Evolutionary conservation across 2,113 vertebrate species (phyloP).

Genomic region (Haemorhous mexicanus): DNA sequence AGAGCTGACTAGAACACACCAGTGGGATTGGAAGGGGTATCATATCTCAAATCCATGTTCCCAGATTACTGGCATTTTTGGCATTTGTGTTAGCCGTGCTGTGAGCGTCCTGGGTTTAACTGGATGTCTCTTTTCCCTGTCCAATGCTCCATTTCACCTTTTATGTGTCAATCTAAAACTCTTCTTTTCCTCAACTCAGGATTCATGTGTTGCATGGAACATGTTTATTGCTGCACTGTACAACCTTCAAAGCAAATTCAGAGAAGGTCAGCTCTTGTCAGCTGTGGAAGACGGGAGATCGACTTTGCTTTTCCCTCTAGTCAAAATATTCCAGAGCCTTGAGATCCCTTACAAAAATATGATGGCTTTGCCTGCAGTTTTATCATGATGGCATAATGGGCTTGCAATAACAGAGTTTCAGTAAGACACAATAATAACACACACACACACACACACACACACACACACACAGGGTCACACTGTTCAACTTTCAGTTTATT

Average conservation of each 20-base stretch:
- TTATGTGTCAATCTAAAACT: background rate
- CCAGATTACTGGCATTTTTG: background rate
- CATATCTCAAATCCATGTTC: background rate
- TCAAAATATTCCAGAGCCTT: slow-evolving; percentile 62
- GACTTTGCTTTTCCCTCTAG: slow-evolving; percentile 11
- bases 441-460: background rate
- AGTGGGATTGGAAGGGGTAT: background rate
- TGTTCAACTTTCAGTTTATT: slow-evolving; percentile 2
- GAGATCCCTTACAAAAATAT: slow-evolving; percentile 41
- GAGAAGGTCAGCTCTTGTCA: slow-evolving; percentile 29
- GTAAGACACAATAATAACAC: slow-evolving; percentile 43
- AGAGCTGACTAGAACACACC: background rate
- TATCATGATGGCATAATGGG: slow-evolving; percentile 40
- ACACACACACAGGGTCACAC: background rate
- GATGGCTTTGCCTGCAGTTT: slow-evolving; percentile 21
- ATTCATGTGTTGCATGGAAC: background rate
- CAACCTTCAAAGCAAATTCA: background rate
- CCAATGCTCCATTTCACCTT: background rate
- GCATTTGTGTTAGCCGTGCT: background rate
- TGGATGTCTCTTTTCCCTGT: background rate
- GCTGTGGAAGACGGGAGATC: background rate
- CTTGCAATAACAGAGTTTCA: background rate
- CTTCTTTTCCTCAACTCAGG: background rate
- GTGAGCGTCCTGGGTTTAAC: background rate
- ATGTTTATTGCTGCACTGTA: background rate